Evolutionary conservation across 2,113 vertebrate species (phyloP), one percentile per base, ranked within the genome.

Genomic region (Prionailurus bengalensis): DNA sequence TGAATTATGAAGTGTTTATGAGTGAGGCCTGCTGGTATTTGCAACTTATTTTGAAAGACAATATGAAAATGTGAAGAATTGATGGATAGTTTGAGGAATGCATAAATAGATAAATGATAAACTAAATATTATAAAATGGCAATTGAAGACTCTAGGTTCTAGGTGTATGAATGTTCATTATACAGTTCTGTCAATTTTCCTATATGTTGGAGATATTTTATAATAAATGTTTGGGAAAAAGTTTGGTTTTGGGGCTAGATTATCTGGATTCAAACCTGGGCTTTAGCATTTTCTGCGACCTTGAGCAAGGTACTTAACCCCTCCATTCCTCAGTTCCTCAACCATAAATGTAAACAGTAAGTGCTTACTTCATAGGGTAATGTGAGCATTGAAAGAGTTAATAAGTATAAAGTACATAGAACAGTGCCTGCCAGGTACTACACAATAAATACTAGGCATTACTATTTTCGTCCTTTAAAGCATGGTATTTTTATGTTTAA

Each of bases 1-100:
- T 78, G 8, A 45, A 85, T 83, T 55, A 74, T 25, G 2, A 85
- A 81, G 29, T 81, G 9, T 74, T 84, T 94, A 79, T 55, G 36
- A 9, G 55, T 80, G 21, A 82, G 4, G 70, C 27, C 17, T n/a
- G 79, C 15, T 71, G 27, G 13, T 48, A 15, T 80, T 51, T 92
- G 15, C 16, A 92, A 80, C 61, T 71, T 94, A 71, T 68, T 94
- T 97, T 55, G 16, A 45, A 92, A 93, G 51, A 17, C n/a, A 29
- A 76, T 48, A 79, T 78, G 3, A 61, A 27, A 71, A 63, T 78
- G 70, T 61, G 3, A 71, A 79, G 53, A 78, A 86, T 33, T 31
- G 27, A 79, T 74, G 31, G 3, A 25, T 63, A 13, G 27, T 61
- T 94, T 81, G 31, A 85, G 5, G 31, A 66, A 55, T 48, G 31